Evolutionary conservation across 2,113 vertebrate species (phyloP), one percentile per base, ranked within the genome.

Genomic region (Chauna torquata): DNA sequence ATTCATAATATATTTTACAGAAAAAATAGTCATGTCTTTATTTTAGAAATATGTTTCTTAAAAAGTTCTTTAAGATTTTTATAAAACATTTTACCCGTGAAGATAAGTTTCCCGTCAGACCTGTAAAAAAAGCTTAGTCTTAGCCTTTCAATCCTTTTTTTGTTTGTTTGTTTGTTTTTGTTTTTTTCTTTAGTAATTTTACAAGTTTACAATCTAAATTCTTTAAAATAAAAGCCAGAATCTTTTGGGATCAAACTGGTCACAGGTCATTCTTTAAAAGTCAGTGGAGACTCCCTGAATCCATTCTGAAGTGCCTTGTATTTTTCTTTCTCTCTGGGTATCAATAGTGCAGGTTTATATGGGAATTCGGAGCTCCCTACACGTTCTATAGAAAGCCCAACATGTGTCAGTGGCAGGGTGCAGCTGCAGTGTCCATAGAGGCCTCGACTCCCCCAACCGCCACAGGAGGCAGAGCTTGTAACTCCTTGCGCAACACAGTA

Each of bases 221-320:
- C 80, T 94, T 97, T 74, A 93, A 79, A 88, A 71, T 44, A 80
- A 90, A 87, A 69, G 9, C 1, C 58, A 93, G 82, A 57, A 65
- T 95, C 82, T 95, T 92, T 95, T 32, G 28, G 95, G 93, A 96
- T 96, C 71, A 38, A 86, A 94, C 72, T 94, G 96, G 96, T 96
- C 92, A 95, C 91, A 96, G 95, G 84, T 54, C 80, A 32, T 98
- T 98, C 93, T 96, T 77, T 94, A 96, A 94, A 97, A 97, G 97
- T 93, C 98, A 98, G 98, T 98, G 98, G 98, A 98, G 97, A 98
- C 97, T 98, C 98, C 98, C 98, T 98, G 97, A 93, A 97, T 98
- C 97, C 97, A 88, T 96, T 90, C 85, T 66, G 87, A 93, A 96
- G 96, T 96, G 92, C 89, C 94, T 94, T 92, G 66, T 71, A 40